Percentiles rank a stretch among this genome's conserved stretches.
Evolutionary conservation across 2,888 invertebrate species (phyloP).

Genomic region (Noctua janthina): DNA sequence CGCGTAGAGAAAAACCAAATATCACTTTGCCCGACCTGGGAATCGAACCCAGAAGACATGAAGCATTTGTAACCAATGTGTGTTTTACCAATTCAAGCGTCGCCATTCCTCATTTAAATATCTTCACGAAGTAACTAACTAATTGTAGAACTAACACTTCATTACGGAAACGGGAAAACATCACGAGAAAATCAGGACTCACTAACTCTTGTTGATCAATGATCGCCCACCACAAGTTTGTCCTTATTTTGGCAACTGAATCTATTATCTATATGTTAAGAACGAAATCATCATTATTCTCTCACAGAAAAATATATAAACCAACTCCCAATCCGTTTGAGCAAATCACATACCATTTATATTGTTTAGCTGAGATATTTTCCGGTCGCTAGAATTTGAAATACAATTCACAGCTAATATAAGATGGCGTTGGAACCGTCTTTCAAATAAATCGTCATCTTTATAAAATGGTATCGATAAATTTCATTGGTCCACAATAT

Average conservation of each 20-base stretch:
- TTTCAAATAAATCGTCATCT: constrained; percentile 65
- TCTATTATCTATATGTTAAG: neutral
- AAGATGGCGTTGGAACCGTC: constrained; percentile 59
- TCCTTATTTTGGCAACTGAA: neutral
- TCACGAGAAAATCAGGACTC: too few relatives aligned
- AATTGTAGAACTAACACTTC: too few relatives aligned
- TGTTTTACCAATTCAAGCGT: too few relatives aligned
- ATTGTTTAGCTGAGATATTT: constrained; percentile 45
- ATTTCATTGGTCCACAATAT: constrained; percentile 67
- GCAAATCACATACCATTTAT: constrained; percentile 41
- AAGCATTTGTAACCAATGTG: too few relatives aligned
- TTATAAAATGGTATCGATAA: constrained; percentile 66
- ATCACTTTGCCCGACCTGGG: too few relatives aligned
- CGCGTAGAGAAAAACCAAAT: too few relatives aligned
- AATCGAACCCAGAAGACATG: too few relatives aligned
- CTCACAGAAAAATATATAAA: constrained; percentile 14
- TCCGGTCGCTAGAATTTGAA: constrained; percentile 47
- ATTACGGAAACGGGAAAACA: too few relatives aligned
- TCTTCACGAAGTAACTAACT: too few relatives aligned
- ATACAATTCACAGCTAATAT: constrained; percentile 63
- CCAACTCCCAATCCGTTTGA: neutral
- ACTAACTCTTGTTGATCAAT: neutral
- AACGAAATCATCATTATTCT: neutral
- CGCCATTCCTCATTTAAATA: too few relatives aligned
- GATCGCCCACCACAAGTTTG: neutral